phyloP scores from a whole-genome alignment of 2,113 vertebrate species.

The Phaethon lepturus region DNA sequence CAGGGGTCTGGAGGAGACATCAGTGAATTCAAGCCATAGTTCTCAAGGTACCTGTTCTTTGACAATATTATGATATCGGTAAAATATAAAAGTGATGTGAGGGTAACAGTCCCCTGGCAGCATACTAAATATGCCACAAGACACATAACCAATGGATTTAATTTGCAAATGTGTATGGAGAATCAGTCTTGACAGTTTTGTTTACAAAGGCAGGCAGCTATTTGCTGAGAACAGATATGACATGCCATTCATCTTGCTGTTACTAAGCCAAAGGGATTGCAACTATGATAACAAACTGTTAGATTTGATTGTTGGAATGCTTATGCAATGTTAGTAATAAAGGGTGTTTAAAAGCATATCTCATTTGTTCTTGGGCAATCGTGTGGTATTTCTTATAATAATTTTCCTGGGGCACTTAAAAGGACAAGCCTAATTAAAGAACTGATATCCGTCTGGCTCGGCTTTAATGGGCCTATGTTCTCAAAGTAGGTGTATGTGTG shows the following conservation, averaged over 20 bases:
- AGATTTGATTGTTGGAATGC: constrained; percentile 61
- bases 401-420: constrained; percentile 53
- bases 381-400: constrained; percentile 10
- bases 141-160: constrained; percentile 8
- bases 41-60: not conserved
- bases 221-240: constrained; percentile 64
- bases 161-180: constrained; percentile 44
- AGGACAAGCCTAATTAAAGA: constrained; percentile 51
- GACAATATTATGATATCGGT: not conserved
- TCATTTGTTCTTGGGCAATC: constrained; percentile 58
- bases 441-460: constrained; percentile 40
- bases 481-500: not conserved
- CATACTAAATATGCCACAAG: not conserved
- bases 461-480: not conserved
- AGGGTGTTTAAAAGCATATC: constrained; percentile 52
- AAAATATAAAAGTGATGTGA: not conserved
- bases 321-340: constrained; percentile 62
- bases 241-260: constrained; percentile 51
- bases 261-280: constrained; percentile 50
- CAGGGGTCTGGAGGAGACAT: not conserved
- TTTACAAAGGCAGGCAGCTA: constrained; percentile 58
- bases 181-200: constrained; percentile 49
- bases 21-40: not conserved
- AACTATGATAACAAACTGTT: constrained; percentile 63
- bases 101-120: not conserved